A percentile compares a stretch with the other conserved stretches of the same genome.
Evolutionary conservation across 2,797 vertebrate genomes (phyloP).

Genomic region (Acridotheres tristis): DNA sequence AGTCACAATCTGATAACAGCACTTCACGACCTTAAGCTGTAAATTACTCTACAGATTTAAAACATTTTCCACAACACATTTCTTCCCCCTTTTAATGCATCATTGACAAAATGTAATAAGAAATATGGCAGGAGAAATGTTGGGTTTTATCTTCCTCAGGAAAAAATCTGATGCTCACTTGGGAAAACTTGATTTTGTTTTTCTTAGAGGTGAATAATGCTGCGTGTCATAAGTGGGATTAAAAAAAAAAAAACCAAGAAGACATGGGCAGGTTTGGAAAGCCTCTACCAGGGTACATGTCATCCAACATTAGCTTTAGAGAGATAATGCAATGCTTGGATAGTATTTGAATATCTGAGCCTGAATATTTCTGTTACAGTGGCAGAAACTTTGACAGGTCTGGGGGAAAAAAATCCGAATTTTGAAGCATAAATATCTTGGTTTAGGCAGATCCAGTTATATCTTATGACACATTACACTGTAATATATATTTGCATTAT

Average conservation of each 20-base stretch:
- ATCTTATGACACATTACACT: background rate
- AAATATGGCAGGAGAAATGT: background rate
- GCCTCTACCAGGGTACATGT: background rate
- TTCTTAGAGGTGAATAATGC: background rate
- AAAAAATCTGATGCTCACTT: background rate
- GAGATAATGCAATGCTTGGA: background rate
- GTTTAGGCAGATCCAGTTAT: background rate
- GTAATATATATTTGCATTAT: background rate
- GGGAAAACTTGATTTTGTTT: background rate
- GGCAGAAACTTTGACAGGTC: background rate
- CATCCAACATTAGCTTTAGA: background rate
- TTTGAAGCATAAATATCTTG: background rate
- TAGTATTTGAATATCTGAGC: background rate
- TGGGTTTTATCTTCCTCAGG: background rate
- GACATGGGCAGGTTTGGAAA: background rate
- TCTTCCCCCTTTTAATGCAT: background rate
- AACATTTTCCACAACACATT: background rate
- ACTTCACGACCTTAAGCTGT: background rate
- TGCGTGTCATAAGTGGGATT: background rate
- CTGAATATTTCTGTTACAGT: background rate
- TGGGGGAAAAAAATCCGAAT: background rate
- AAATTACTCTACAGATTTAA: background rate
- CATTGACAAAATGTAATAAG: background rate
- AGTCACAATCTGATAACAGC: background rate
- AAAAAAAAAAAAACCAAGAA: background rate